Percentiles rank a stretch among this genome's conserved stretches.
Conservation (phyloP, 2,888 invertebrate species). For the Fissipunctia ypsillon region DNA sequence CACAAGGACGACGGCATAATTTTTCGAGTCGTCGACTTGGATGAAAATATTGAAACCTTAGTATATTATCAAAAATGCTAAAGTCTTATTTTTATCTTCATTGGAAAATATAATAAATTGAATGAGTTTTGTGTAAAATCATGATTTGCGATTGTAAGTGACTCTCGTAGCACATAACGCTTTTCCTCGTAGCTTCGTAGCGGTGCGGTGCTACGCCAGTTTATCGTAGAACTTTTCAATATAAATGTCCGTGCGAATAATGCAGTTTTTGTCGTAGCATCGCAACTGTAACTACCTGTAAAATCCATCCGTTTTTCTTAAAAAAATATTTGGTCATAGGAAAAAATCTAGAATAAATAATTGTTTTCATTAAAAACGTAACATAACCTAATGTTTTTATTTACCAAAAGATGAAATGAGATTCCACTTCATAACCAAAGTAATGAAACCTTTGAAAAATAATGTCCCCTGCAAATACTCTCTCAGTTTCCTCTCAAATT, state of each 20-base stretch:
- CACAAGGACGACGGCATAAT: conserved; percentile 38
- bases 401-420: background rate
- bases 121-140: background rate
- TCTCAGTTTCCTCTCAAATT: conserved; percentile 51
- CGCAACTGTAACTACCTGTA: background rate
- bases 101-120: background rate
- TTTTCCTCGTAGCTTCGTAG: conserved; percentile 44
- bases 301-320: too few species aligned
- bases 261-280: background rate
- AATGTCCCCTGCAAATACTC: conserved; percentile 31
- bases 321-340: too few species aligned
- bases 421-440: background rate
- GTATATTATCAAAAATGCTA: background rate
- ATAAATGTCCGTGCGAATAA: background rate
- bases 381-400: background rate
- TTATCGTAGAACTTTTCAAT: background rate
- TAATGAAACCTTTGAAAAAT: conserved; percentile 30
- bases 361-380: too few species aligned
- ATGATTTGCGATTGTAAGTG: background rate
- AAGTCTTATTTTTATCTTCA: conserved; percentile 1
- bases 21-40: conserved; percentile 51
- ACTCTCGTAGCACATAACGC: conserved; percentile 23
- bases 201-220: conserved; percentile 40
- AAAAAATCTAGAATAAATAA: too few species aligned
- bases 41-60: conserved; percentile 33